phyloP scores from a whole-genome alignment of 2,888 invertebrate species.

The Ormyrus labotus region DNA sequence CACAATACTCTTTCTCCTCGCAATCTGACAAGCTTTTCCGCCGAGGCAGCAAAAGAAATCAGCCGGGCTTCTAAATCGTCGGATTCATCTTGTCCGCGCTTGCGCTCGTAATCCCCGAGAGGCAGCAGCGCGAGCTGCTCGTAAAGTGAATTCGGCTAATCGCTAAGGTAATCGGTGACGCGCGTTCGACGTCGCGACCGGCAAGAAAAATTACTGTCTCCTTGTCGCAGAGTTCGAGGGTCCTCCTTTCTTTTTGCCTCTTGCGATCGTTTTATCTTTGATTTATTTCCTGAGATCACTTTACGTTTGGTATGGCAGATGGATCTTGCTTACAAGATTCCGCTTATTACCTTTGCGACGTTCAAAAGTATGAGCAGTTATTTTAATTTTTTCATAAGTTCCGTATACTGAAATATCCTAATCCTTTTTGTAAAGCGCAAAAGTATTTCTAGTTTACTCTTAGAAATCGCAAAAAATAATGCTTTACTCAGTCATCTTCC shows the following conservation, averaged over 20 bases:
- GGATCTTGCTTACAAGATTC: too few species aligned
- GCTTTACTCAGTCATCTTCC: too few species aligned
- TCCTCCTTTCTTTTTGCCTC: not conserved
- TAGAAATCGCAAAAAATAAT: too few species aligned
- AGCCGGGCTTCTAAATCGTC: conserved; percentile 14
- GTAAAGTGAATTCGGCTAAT: conserved; percentile 53
- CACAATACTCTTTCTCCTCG: not conserved
- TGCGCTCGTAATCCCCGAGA: not conserved
- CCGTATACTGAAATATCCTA: too few species aligned
- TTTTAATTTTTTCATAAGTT: too few species aligned
- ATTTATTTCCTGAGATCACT: not conserved
- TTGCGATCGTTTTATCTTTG: not conserved
- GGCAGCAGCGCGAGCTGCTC: not conserved
- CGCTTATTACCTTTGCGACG: too few species aligned
- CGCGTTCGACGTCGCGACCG: not conserved
- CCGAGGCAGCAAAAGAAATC: conserved; percentile 14
- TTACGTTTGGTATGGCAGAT: not conserved
- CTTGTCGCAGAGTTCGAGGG: conserved; percentile 22
- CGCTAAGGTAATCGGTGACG: conserved; percentile 51
- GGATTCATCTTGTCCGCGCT: conserved; percentile 33
- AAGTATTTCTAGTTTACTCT: too few species aligned
- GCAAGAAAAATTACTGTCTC: conserved; percentile 42
- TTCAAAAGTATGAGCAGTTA: too few species aligned
- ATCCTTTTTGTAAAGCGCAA: too few species aligned
- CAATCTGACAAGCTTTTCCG: conserved; percentile 7